phyloP scores from a whole-genome alignment of 2,797 vertebrate genomes.

The Pantherophis alleghaniensis region DNA sequence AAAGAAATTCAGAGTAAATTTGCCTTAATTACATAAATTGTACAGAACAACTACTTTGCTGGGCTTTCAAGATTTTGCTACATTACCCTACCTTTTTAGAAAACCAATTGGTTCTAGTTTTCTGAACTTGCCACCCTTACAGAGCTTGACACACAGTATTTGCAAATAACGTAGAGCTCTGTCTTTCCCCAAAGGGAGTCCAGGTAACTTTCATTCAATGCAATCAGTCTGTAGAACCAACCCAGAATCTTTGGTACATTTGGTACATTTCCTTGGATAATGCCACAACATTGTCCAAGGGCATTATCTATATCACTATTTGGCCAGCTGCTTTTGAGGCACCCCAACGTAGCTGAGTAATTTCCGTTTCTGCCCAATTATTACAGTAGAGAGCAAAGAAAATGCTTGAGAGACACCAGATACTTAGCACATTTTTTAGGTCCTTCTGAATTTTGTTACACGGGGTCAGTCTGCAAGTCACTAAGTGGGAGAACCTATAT shows the following conservation, averaged over 20 bases:
- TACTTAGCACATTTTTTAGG: not conserved
- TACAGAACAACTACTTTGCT: not conserved
- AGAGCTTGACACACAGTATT: not conserved
- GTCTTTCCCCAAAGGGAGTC: not conserved
- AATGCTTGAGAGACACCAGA: not conserved
- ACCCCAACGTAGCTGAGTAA: too few species aligned
- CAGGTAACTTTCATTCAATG: not conserved
- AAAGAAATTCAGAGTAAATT: not conserved
- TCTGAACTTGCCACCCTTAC: not conserved
- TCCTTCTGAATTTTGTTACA: not conserved
- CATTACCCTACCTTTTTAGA: not conserved
- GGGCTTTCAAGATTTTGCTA: not conserved
- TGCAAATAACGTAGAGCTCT: not conserved
- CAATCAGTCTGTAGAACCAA: not conserved
- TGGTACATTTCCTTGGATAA: not conserved
- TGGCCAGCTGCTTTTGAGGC: too few species aligned
- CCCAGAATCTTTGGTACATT: not conserved
- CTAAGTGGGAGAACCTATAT: not conserved
- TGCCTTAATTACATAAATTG: not conserved
- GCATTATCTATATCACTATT: not conserved
- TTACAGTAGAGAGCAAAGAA: not conserved
- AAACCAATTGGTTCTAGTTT: not conserved
- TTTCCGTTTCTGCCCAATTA: not conserved
- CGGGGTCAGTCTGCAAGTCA: not conserved
- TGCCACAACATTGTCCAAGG: not conserved